A percentile compares a stretch with the other conserved stretches of the same genome.
These are phyloP conservation scores for Carassius gibelio DNA, from an alignment of 2,113 vertebrate genomes.

Conservation along the genomic window DNA sequence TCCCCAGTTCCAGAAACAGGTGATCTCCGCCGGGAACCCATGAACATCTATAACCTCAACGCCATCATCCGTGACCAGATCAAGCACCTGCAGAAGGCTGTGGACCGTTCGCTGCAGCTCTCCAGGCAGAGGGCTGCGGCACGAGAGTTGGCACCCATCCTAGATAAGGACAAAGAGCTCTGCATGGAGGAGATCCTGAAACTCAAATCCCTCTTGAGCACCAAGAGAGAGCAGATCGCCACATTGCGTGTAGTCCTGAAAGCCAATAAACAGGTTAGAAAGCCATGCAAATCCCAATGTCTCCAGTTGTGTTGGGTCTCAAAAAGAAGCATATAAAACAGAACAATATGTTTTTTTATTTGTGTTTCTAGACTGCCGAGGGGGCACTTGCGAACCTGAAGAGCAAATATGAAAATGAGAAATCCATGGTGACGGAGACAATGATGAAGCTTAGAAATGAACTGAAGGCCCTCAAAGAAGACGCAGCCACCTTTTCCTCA, in stretches of 20 bases:
- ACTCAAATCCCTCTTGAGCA: slow-evolving; percentile 94
- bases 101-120: slow-evolving; percentile 92
- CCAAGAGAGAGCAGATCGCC: slow-evolving; percentile 96
- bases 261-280: slow-evolving; percentile 93
- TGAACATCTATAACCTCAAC: slow-evolving; percentile 99
- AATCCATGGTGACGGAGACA: slow-evolving; percentile 94
- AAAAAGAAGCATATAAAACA: not conserved
- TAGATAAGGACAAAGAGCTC: slow-evolving; percentile 95
- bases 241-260: slow-evolving; percentile 94
- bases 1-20: slow-evolving; percentile 84
- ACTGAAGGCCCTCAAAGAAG: slow-evolving; percentile 96
- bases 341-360: slow-evolving; percentile 23
- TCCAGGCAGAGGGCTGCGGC: slow-evolving; percentile 92
- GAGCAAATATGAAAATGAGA: slow-evolving; percentile 99
- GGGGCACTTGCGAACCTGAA: slow-evolving; percentile 94
- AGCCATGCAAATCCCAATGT: not conserved
- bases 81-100: slow-evolving; percentile 95
- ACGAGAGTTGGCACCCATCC: slow-evolving; percentile 87
- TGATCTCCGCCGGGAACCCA: slow-evolving; percentile 94
- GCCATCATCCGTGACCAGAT: slow-evolving; percentile 98
- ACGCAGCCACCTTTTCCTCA: slow-evolving; percentile 97
- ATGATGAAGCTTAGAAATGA: slow-evolving; percentile 98
- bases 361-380: slow-evolving; percentile 86
- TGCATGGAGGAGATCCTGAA: slow-evolving; percentile 98
- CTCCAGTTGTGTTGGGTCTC: not conserved